A percentile compares a stretch with the other conserved stretches of the same genome.
Evolutionary conservation across 2,797 vertebrate genomes (phyloP).

Genomic region (Odontamblyopus lacepedii): DNA sequence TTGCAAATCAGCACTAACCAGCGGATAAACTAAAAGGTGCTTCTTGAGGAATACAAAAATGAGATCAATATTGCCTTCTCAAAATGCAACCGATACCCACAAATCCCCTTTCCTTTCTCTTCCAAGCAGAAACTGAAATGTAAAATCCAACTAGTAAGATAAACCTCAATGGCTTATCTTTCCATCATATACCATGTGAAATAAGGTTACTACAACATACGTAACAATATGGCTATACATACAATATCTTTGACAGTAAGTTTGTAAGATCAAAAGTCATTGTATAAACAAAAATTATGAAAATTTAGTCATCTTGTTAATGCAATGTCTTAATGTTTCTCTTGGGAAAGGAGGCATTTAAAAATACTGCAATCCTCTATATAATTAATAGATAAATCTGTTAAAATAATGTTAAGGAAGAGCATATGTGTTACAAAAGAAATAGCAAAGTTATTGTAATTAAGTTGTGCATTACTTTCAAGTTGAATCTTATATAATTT

Average conservation of each 20-base stretch:
- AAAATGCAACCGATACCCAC: conserved; percentile 27
- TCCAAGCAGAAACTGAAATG: too few species aligned
- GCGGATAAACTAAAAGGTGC: conserved; percentile 11
- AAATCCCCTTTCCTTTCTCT: not conserved
- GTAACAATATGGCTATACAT: too few species aligned
- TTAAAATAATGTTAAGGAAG: not conserved
- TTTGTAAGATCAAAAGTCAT: too few species aligned
- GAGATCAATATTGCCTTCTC: conserved; percentile 20
- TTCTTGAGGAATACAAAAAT: conserved; percentile 18
- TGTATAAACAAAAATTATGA: not conserved
- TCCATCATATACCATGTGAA: not conserved
- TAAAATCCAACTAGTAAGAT: not conserved
- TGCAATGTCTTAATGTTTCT: not conserved
- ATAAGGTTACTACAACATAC: too few species aligned
- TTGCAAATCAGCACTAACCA: conserved; percentile 26
- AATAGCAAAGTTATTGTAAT: not conserved
- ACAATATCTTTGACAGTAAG: too few species aligned
- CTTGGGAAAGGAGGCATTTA: not conserved
- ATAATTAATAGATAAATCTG: not conserved
- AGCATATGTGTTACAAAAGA: not conserved
- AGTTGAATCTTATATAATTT: not conserved
- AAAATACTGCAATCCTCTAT: not conserved
- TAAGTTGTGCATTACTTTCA: not conserved
- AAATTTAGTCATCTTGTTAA: not conserved
- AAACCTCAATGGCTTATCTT: too few species aligned